phyloP scores from a whole-genome alignment of 2,797 vertebrate species.

The Euphonia xanthogaster region DNA sequence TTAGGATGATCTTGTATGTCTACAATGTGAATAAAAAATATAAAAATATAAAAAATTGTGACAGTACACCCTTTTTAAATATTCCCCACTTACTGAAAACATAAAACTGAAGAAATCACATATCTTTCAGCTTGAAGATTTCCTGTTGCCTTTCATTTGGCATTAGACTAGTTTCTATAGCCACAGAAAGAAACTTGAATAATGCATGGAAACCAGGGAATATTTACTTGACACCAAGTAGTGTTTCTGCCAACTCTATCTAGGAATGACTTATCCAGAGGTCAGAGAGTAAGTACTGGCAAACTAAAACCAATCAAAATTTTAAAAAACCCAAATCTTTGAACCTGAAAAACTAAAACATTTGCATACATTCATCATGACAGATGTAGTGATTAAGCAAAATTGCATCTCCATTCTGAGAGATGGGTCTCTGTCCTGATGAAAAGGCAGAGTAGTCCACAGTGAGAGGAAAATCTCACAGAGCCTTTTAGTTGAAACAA shows the following conservation, averaged over 20 bases:
- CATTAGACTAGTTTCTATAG: not conserved
- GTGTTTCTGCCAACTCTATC: not conserved
- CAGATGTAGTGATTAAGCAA: conserved; percentile 5
- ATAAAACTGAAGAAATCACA: not conserved
- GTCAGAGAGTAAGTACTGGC: not conserved
- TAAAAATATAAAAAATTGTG: not conserved
- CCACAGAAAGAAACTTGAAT: not conserved
- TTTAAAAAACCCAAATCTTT: not conserved
- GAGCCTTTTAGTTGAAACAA: not conserved
- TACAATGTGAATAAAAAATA: not conserved
- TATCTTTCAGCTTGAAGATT: not conserved
- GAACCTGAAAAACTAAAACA: not conserved
- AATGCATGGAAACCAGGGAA: not conserved
- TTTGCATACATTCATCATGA: not conserved
- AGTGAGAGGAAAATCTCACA: not conserved
- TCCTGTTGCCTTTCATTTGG: not conserved
- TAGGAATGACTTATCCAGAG: not conserved
- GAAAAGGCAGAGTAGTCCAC: not conserved
- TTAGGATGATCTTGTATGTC: not conserved
- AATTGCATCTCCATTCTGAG: not conserved
- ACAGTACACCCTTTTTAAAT: not conserved
- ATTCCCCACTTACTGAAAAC: not conserved
- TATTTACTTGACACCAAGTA: not conserved
- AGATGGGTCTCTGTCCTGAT: not conserved
- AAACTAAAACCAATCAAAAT: not conserved